phyloP scores from a whole-genome alignment of 2,797 vertebrate genomes.

The Pteropus rufus region DNA sequence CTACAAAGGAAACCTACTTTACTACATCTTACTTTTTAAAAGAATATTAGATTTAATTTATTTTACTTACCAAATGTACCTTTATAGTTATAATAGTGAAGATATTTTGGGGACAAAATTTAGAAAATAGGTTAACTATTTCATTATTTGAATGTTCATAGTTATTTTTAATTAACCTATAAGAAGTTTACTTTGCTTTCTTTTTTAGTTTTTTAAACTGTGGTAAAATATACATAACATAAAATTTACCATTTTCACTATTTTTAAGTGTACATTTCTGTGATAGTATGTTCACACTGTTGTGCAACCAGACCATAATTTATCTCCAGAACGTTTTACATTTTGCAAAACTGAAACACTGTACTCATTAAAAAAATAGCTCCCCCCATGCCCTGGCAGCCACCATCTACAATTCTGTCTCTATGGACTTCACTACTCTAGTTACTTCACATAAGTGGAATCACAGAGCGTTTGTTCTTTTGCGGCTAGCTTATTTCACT shows the following conservation, averaged over 20 bases:
- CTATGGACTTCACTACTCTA: neutral
- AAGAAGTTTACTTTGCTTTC: neutral
- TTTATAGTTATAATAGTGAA: neutral
- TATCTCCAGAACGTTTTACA: neutral
- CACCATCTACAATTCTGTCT: neutral
- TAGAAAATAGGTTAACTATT: neutral
- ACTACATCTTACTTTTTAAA: neutral
- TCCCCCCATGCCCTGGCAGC: neutral
- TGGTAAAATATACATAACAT: neutral
- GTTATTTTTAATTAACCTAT: neutral
- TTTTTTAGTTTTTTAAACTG: neutral
- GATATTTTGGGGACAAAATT: neutral
- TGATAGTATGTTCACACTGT: neutral
- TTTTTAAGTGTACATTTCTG: neutral
- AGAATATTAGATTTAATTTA: neutral
- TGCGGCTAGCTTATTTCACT: neutral
- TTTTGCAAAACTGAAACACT: neutral
- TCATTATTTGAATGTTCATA: neutral
- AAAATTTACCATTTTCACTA: neutral
- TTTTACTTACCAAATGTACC: neutral
- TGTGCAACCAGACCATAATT: neutral
- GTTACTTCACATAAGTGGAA: neutral
- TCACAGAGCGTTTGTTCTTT: neutral
- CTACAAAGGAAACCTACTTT: slow-evolving; percentile 1
- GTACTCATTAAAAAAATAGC: neutral